Evolutionary conservation across 2,888 invertebrate species (phyloP).

Genomic region (Chloroclystis v-ata): DNA sequence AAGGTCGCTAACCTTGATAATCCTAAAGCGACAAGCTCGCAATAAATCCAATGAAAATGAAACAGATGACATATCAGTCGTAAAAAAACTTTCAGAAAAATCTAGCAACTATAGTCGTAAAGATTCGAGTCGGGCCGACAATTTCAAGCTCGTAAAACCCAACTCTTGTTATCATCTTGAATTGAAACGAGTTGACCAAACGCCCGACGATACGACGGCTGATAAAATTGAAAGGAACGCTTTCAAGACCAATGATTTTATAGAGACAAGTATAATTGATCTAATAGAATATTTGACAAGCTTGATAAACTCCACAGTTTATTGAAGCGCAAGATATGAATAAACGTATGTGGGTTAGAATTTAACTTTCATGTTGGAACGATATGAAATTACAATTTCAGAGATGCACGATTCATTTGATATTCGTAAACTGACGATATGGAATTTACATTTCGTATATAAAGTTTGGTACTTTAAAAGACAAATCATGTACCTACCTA

Average conservation of each 20-base stretch:
- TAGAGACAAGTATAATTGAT: background rate
- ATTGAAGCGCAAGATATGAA: constrained; percentile 4
- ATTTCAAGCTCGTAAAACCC: constrained; percentile 56
- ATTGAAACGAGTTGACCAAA: constrained; percentile 39
- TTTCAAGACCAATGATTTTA: background rate
- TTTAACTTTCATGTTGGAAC: constrained; percentile 21
- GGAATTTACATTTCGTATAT: constrained; percentile 8
- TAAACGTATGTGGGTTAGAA: constrained; percentile 19
- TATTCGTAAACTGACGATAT: constrained; percentile 16
- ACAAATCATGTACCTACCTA: too few relatives aligned
- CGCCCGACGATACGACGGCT: constrained; percentile 9
- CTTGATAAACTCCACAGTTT: background rate
- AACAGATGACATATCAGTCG: constrained; percentile 21
- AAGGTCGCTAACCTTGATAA: constrained; percentile 24
- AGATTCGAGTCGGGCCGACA: constrained; percentile 37
- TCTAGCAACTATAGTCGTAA: constrained; percentile 31
- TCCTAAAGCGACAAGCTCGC: constrained; percentile 17
- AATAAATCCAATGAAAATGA: constrained; percentile 23
- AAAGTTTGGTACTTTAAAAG: too few relatives aligned
- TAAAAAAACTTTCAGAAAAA: constrained; percentile 37
- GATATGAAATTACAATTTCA: constrained; percentile 20
- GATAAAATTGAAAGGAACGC: constrained; percentile 13
- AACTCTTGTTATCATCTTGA: constrained; percentile 51
- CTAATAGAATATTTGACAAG: background rate
- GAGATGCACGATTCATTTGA: constrained; percentile 18